Base-by-base conservation (phyloP, 2,888 invertebrate species). In the Tetragnatha montana region DNA sequence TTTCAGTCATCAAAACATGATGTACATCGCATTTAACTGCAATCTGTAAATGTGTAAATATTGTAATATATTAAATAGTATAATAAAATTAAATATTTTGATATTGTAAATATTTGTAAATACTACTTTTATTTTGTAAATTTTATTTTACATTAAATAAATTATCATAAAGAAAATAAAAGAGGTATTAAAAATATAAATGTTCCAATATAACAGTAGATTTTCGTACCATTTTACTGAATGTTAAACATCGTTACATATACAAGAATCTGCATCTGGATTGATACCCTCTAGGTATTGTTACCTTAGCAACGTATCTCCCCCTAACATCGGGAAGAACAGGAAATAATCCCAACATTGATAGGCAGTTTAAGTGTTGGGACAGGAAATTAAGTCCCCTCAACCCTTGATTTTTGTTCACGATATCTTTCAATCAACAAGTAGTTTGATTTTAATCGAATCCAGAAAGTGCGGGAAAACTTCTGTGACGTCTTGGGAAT, bases 301-400 rank as follows among this genome's bases (percentile, higher is more conserved):
- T 75, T 49, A 17, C 49, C 49, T 47, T 75, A 19, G 49, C 75
- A 75, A 75, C 75, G 19, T 8, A 75, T n/a, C n/a, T n/a, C 10
- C 51, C 8, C 12, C 21, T 49, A 47, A 19, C 76, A 10, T 8
- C 51, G 19, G 17, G 51, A 78, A 60, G 78, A 22, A 10, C 22
- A 51, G 78, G 78, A 78, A 60, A 78, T 22, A 12, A 78, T 51
- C 51, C 17, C 21, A 78, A 21, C 22, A 78, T 60, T 78, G 78
- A 78, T 60, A 78, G 78, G 60, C 78, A 78, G 78, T 78, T 78
- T 21, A 60, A 78, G 60, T 60, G 60, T 21, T 21, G 60, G 22
- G 8, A 12, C 78, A 78, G 78, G 78, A 78, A 78, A 78, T 78
- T 68, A 78, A 78, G 19, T 22, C 21, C 22, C 76, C 60, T 8